A percentile compares a stretch with the other conserved stretches of the same genome.
Conservation (phyloP, 64 coral and sea anemone genomes). For the Montipora capricornis region DNA sequence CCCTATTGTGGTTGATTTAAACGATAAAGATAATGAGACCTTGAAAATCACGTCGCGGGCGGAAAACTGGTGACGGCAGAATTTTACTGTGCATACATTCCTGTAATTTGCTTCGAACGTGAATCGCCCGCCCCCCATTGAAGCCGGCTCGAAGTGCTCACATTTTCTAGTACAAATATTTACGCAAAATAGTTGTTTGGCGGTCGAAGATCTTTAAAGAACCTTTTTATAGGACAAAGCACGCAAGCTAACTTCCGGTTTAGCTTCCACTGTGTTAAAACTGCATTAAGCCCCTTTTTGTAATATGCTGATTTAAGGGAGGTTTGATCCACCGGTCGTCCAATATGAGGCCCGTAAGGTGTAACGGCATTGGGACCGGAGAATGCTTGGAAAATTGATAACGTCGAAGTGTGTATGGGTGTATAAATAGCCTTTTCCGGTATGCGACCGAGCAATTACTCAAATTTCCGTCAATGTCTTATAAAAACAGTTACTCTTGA, state of each 20-base stretch:
- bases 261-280: constrained; percentile 19
- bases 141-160: not conserved
- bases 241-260: constrained; percentile 25
- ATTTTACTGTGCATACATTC: constrained; percentile 18
- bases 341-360: constrained; percentile 28
- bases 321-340: constrained; percentile 39
- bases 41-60: not conserved
- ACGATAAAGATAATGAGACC: not conserved
- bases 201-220: not conserved
- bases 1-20: not conserved
- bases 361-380: not conserved
- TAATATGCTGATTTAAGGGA: not conserved
- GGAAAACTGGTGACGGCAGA: not conserved
- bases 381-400: constrained; percentile 25
- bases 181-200: not conserved
- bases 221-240: not conserved
- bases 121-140: not conserved
- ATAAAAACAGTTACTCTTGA: constrained; percentile 56
- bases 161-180: constrained; percentile 47
- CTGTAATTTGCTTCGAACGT: not conserved
- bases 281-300: constrained; percentile 29
- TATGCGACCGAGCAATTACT: constrained; percentile 49
- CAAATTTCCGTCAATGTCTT: constrained; percentile 59
- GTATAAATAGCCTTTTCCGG: constrained; percentile 55
- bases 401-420: constrained; percentile 37